Base-by-base conservation (phyloP, 2,888 invertebrate species). In the Drosophila quinaria region DNA sequence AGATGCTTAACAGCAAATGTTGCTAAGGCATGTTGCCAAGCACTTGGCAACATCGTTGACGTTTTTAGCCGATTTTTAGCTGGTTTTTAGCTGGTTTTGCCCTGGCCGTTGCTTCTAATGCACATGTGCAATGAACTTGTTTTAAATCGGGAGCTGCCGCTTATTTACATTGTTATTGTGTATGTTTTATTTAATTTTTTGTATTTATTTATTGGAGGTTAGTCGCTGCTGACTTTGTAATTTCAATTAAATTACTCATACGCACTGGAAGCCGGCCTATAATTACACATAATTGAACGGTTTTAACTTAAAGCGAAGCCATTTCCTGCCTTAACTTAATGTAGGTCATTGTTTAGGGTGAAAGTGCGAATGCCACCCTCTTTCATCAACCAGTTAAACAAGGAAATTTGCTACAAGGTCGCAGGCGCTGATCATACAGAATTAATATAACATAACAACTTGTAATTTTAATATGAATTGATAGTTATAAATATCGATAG, bases 121-220 rank as follows among this genome's bases (percentile, higher is more conserved):
- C 69, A 80, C 83, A 88, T 84, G 86, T 88, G 83, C 78, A 86
- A 70, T 88, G 70, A 85, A 85, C 84, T 82, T 82, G 84, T 88
- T 85, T 88, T 58, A 50, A 78, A 66, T 84, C 70, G 78, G 70
- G 64, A 59, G 58, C 55, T 68, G 50, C 52, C 69, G 29, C 17
- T 29, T 49, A 44, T 56, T 60, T 49, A 52, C 41, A n/a, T 51
- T 19, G 56, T 17, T 47, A 39, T 42, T 54, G 42, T 42, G 11
- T 49, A 35, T 64, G 46, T 65, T 69, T 52, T 55, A 41, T 49
- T 70, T 35, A 15, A 44, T 63, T 47, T 46, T 50, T 8, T 19
- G 47, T 37, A 15, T 17, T 25, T 35, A 19, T 50, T 69, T 56
- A 67, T 73, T 84, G 70, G 80, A 88, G 84, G 88, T 77, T 87